phyloP scores from a whole-genome alignment of 2,888 invertebrate species.

The Laothoe populi region DNA sequence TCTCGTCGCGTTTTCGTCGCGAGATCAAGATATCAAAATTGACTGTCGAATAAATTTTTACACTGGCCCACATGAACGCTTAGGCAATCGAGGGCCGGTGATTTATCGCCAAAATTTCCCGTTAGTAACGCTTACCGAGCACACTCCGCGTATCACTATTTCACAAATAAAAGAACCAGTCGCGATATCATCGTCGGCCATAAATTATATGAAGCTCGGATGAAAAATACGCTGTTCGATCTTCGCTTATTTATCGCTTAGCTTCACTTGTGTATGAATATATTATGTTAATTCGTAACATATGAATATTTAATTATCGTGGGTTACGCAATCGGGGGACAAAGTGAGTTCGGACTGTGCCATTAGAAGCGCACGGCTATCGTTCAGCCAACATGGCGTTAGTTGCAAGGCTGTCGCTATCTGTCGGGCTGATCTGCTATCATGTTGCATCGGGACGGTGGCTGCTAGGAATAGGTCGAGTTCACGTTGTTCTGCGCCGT shows the following conservation, averaged over 20 bases:
- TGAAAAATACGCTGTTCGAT: slow-evolving; percentile 81
- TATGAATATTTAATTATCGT: slow-evolving; percentile 63
- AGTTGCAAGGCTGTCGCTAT: slow-evolving; percentile 63
- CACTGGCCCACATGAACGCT: slow-evolving; percentile 80
- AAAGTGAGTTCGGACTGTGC: slow-evolving; percentile 11
- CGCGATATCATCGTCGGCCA: slow-evolving; percentile 82
- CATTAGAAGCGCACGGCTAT: slow-evolving; percentile 44
- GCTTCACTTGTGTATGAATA: slow-evolving; percentile 73
- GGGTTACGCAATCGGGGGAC: slow-evolving; percentile 43
- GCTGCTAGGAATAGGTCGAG: slow-evolving; percentile 83
- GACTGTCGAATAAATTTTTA: slow-evolving; percentile 78
- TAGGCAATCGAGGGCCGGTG: slow-evolving; percentile 82
- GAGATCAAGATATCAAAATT: slow-evolving; percentile 80
- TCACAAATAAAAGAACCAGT: slow-evolving; percentile 84
- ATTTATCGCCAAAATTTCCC: slow-evolving; percentile 84
- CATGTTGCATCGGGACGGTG: slow-evolving; percentile 76
- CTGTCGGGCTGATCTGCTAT: slow-evolving; percentile 74
- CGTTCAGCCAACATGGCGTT: slow-evolving; percentile 56
- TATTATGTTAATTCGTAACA: slow-evolving; percentile 65
- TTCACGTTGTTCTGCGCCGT: slow-evolving; percentile 79
- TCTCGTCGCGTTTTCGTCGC: slow-evolving; percentile 60
- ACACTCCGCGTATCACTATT: slow-evolving; percentile 84
- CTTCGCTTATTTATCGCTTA: slow-evolving; percentile 79
- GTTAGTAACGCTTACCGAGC: slow-evolving; percentile 84
- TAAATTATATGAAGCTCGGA: slow-evolving; percentile 81